Evolutionary conservation across 2,113 vertebrate species (phyloP), one percentile per base, ranked within the genome.

Genomic region (Sander lucioperca): DNA sequence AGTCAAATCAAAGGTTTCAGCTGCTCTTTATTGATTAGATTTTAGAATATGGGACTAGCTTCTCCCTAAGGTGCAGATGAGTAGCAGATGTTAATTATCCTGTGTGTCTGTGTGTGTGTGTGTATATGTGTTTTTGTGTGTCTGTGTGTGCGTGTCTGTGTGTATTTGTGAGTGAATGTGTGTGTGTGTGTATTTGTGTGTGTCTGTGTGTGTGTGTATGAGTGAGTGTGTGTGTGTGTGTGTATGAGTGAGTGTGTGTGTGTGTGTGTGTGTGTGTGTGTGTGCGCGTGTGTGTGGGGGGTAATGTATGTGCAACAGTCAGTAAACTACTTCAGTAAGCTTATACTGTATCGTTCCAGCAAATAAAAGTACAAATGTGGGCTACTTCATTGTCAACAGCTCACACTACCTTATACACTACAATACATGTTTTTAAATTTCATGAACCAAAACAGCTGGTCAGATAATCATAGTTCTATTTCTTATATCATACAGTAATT

Each of bases 1-100:
- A 92, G 89, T 89, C 89, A 93, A 93, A 94, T 92, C 93, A 94
- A 91, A 91, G 90, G 89, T 91, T 93, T 94, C 90, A 93, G 92
- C 90, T 92, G 93, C 90, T 91, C 88, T 94, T 89, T 92, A 95
- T 94, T 94, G 94, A 94, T 94, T 94, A 86, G 88, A 91, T 90
- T 94, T 92, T 91, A 89, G 91, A 94, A 92, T 94, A 90, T 92
- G 90, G 91, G 88, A 90, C 89, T 90, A 48, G 87, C 83, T 93
- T 92, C 86, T 93, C 92, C 93, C 93, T 84, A 68, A 89, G 91
- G 94, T 93, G 90, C 87, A 89, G 88, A 93, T 92, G 88, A 92
- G 91, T 75, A 93, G 91, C 92, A 91, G 92, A 94, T 92, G 90
- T 94, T 94, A 92, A 92, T 92, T 91, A 92, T 91, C 89, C 86